Conservation (phyloP, 1,140 invertebrate species). For the Trachymyrmex cornetzi region DNA sequence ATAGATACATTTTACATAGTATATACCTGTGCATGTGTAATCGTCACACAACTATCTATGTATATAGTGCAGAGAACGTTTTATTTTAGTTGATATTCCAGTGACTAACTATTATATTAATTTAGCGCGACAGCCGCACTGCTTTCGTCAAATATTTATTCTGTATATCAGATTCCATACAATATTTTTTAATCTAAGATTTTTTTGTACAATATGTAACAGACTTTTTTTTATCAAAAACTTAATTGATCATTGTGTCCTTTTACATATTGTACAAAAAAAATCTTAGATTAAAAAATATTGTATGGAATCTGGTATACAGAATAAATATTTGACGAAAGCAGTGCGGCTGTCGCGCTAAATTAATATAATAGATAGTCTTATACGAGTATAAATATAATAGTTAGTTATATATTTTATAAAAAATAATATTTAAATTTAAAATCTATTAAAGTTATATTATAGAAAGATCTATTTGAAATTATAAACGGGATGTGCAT, state of each 20-base stretch:
- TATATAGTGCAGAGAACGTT: neutral
- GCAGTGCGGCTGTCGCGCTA: neutral
- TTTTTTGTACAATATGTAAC: neutral
- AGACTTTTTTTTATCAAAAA: neutral
- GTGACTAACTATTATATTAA: neutral
- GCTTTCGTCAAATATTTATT: neutral
- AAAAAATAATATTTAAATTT: slow-evolving; percentile 4
- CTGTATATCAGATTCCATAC: neutral
- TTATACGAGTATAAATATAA: too few relatives aligned
- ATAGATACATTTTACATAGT: neutral
- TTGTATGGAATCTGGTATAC: neutral
- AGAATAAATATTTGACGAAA: neutral
- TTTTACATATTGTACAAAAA: slow-evolving; percentile 15
- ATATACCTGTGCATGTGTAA: neutral
- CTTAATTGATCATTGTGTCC: neutral
- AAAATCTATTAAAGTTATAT: neutral
- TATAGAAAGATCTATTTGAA: neutral
- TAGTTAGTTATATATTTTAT: too few relatives aligned
- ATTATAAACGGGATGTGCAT: neutral
- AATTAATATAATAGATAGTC: too few relatives aligned
- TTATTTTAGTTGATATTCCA: neutral
- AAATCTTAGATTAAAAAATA: slow-evolving; percentile 2
- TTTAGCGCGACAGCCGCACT: neutral
- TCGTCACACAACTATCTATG: neutral
- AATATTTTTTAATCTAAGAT: neutral